These are phyloP conservation scores for Leptinotarsa tumamoca DNA, from an alignment of 2,888 invertebrate genomes.

Conservation along the genomic window DNA sequence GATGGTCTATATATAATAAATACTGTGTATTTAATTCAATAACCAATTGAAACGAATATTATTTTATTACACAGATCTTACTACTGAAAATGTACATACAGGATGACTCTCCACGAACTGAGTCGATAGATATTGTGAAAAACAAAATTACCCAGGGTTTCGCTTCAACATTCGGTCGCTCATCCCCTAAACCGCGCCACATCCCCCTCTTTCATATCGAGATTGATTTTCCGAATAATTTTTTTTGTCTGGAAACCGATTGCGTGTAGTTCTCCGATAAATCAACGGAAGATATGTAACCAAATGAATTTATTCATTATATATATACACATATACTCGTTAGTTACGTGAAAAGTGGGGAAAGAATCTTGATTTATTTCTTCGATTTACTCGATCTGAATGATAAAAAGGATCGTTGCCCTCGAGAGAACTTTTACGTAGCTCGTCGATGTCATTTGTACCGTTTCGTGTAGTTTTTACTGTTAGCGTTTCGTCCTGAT, in stretches of 20 bases:
- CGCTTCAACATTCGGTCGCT: too few relatives aligned
- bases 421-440: not conserved
- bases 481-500: not conserved
- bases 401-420: constrained; percentile 4
- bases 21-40: too few relatives aligned
- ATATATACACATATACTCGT: constrained; percentile 4
- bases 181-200: too few relatives aligned
- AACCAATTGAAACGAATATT: too few relatives aligned
- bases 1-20: too few relatives aligned
- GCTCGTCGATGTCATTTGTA: constrained; percentile 4
- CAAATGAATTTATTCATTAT: constrained; percentile 10
- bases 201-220: not conserved
- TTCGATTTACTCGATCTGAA: constrained; percentile 1
- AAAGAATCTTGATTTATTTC: constrained; percentile 11
- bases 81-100: too few relatives aligned
- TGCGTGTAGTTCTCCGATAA: constrained; percentile 9
- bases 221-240: not conserved
- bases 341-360: constrained; percentile 1
- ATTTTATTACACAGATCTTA: too few relatives aligned
- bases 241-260: constrained; percentile 7
- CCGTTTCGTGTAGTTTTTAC: constrained; percentile 4
- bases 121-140: too few relatives aligned
- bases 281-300: constrained; percentile 12
- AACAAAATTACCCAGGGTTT: too few relatives aligned
- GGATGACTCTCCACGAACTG: too few relatives aligned